Evolutionary conservation across 1,140 invertebrate species (phyloP), one percentile per base, ranked within the genome.

Genomic region (Drosophila watanabei): DNA sequence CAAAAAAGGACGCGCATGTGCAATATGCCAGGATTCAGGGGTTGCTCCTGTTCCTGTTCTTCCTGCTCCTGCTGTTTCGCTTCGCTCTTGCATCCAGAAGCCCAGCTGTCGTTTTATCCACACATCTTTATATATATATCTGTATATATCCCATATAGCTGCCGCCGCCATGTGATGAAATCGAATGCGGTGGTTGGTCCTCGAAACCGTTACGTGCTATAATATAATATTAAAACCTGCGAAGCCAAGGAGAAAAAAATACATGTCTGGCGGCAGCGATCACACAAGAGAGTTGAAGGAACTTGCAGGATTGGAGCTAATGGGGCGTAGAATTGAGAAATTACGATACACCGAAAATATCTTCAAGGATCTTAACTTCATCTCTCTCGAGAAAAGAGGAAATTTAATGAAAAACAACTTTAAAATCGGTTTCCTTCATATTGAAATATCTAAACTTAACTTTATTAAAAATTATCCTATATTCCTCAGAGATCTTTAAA

Each of bases 1-100:
- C 75, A 24, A 49, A 82, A 88, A 88, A 87, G 83, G 84, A 87
- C 83, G 83, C 83, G 83, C 75, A 80, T 82, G 83, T 86, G 83
- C 83, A 86, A 86, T 86, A 86, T 86, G 83, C 83, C 81, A 87
- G 68, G 69, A 73, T 30, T 43, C 70, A 72, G 83, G 83, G 83
- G 82, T 86, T 78, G 73, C 30, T 85, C 72, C 72, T 72, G 56
- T 65, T 54, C 61, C 60, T 58, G 49, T 45, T 52, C 41, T 43
- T 60, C 46, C 32, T 61, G 39, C 16, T 68, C 49, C 66, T 48
- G 56, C 54, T 63, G 73, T 32, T 58, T 56, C 52, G 52, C 33
- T 58, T 63, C 60, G 46, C 61, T 45, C 64, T 28, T 56, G 54
- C 28, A 35, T 59, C 62, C 75, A 52, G 54, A 39, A 66, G 62